A percentile compares a stretch with the other conserved stretches of the same genome.
These are phyloP conservation scores for Choloepus didactylus DNA, from an alignment of 2,797 vertebrate genomes.

Conservation along the genomic window DNA sequence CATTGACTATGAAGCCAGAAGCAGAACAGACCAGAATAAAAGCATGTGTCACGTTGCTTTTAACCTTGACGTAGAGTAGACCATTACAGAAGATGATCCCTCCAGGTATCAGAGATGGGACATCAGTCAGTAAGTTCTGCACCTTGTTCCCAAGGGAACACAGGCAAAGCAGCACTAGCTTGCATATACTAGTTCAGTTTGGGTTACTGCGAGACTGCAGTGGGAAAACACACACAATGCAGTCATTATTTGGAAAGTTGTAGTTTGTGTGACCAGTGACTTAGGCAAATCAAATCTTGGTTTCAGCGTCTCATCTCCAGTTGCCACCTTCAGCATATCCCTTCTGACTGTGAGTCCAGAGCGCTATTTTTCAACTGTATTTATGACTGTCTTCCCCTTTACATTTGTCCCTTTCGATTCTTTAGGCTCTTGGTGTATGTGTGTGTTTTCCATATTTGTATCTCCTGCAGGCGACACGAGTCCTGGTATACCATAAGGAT, in stretches of 20 bases:
- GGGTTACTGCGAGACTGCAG: not conserved
- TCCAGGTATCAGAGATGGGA: not conserved
- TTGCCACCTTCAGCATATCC: slow-evolving; percentile 33
- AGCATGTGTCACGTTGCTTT: not conserved
- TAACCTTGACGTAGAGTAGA: not conserved
- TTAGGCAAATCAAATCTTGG: slow-evolving; percentile 12
- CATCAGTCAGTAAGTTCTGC: not conserved
- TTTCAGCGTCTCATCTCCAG: not conserved
- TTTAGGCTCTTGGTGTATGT: not conserved
- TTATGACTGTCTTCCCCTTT: not conserved
- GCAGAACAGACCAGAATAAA: not conserved
- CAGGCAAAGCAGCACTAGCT: not conserved
- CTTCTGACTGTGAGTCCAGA: not conserved
- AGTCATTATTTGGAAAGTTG: not conserved
- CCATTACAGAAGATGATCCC: not conserved
- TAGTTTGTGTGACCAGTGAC: slow-evolving; percentile 19
- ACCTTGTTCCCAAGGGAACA: not conserved
- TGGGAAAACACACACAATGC: not conserved
- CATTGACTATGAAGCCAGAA: not conserved
- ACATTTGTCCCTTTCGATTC: not conserved
- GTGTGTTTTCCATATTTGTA: not conserved
- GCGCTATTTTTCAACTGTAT: not conserved
- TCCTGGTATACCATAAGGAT: not conserved
- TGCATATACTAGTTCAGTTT: not conserved
- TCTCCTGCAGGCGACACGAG: not conserved